These are phyloP conservation scores for Gasterosteus aculeatus DNA, from an alignment of 2,113 vertebrate genomes.

Conservation along the genomic window DNA sequence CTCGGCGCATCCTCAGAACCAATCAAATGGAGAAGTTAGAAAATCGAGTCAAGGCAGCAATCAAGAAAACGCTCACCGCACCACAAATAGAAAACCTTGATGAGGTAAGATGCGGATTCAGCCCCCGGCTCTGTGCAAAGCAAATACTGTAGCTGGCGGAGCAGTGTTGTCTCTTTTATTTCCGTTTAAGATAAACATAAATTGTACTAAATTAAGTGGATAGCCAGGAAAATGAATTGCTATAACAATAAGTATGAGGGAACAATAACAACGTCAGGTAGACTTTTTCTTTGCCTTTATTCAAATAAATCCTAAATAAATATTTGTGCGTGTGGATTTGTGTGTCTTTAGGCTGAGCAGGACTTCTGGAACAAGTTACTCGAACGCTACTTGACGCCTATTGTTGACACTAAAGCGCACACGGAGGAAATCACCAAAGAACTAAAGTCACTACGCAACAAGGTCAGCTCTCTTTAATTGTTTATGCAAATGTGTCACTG, in stretches of 20 bases:
- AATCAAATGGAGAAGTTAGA: constrained; percentile 66
- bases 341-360: constrained; percentile 69
- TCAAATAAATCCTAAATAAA: background rate
- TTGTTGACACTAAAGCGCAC: constrained; percentile 65
- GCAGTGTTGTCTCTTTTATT: background rate
- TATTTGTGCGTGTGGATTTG: background rate
- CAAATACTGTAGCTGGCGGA: background rate
- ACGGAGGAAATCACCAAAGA: constrained; percentile 70
- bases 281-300: background rate
- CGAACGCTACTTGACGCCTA: constrained; percentile 78
- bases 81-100: constrained; percentile 73
- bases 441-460: constrained; percentile 83
- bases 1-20: constrained; percentile 74
- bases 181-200: background rate
- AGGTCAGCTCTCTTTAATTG: constrained; percentile 62
- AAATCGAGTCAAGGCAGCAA: constrained; percentile 70
- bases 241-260: background rate
- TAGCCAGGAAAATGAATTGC: background rate
- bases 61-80: constrained; percentile 80
- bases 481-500: background rate
- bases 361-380: constrained; percentile 84
- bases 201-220: background rate
- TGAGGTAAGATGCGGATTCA: constrained; percentile 63
- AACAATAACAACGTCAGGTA: background rate
- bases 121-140: background rate